Percentiles rank a stretch among this genome's conserved stretches.
Conservation (phyloP, 2,888 invertebrate genomes). For the Trachelus stipa region DNA sequence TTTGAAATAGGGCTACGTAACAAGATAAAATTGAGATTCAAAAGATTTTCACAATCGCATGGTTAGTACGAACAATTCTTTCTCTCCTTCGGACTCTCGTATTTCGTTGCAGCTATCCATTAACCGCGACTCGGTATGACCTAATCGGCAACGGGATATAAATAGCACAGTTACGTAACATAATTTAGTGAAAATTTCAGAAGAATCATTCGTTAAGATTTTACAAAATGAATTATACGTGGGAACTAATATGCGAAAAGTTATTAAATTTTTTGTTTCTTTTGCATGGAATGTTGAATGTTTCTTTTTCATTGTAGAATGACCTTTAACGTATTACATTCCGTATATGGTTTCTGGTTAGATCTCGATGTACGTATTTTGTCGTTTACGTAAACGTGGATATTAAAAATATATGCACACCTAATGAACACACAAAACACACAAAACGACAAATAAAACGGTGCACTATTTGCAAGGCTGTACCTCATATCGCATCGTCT, state of each 20-base stretch:
- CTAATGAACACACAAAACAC: neutral
- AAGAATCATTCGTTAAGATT: neutral
- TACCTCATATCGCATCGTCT: neutral
- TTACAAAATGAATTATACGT: neutral
- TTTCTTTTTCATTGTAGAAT: too few species aligned
- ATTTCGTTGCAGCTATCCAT: neutral
- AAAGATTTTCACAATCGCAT: neutral
- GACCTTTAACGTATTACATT: too few species aligned
- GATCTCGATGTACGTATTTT: too few species aligned
- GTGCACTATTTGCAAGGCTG: conserved; percentile 5
- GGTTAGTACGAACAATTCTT: neutral
- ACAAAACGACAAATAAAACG: neutral
- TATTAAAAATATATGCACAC: neutral
- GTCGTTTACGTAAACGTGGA: neutral
- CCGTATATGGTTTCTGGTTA: too few species aligned
- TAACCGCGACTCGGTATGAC: neutral
- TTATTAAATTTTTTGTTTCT: rapidly evolving
- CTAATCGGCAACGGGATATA: neutral
- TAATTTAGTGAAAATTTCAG: neutral
- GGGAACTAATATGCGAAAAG: too few species aligned
- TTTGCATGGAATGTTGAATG: too few species aligned
- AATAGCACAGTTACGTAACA: neutral
- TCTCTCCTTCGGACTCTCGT: neutral
- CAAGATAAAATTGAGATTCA: neutral
- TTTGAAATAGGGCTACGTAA: neutral